Base-by-base conservation (phyloP, 2,888 invertebrate species). In the Clivina fossor region DNA sequence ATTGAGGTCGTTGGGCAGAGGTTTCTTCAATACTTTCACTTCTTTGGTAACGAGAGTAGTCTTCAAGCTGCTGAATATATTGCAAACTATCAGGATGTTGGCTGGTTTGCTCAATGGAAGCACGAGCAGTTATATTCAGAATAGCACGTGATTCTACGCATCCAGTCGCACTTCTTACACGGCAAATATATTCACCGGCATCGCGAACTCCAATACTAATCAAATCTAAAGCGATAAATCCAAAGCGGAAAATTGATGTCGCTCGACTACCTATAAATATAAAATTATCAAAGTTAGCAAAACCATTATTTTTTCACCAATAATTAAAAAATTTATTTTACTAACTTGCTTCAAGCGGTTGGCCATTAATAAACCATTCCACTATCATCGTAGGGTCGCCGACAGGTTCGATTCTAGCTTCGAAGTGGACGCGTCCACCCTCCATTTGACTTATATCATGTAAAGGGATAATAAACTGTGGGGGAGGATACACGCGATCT, bases 351-450 rank as follows among this genome's bases (percentile, higher is more conserved):
- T 88, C 86, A 67, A 97, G 82, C 69, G 96, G 93, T 61, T 86
- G 81, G 15, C 95, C 97, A 71, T 99, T 95, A 57, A 93, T 92
- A 71, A 93, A 91, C 99, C 99, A 99, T 62, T 93, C 95, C 48
- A 95, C 89, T 71, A 83, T 85, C 92, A 94, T 93, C 4, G 86
- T 84, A n/a, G 89, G 83, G 72, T 94, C 93, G 16, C 93, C 92
- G 40, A 93, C 89, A 1, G 93, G 93, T 70, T 93, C 90, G 57
- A 94, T 78, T 58, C 93, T 84, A 68, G 92, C 92, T 76, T 95
- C 94, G 70, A 95, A 80, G 69, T 94, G 94, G 8, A 94, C 89
- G 68, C 93, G 93, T 0, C 91, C 91, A 37, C 93, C 86, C 75
- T 94, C 94, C 50, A 93, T 81, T 72, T 91, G 87, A 65, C 86